phyloP scores from a whole-genome alignment of 2,888 invertebrate species.

The Diplazon laetatorius region DNA sequence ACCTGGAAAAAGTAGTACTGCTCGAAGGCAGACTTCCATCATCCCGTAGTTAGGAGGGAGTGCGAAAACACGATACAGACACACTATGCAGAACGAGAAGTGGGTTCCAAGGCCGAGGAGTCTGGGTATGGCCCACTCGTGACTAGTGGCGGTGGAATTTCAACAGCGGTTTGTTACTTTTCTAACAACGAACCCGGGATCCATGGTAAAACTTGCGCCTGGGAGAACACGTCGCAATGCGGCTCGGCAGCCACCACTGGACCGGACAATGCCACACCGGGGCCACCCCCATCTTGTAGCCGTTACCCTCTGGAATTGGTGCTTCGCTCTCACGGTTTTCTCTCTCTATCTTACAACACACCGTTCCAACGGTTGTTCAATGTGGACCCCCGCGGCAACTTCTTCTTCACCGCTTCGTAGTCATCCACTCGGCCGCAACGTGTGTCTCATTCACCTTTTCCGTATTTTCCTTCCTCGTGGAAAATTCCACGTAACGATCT shows the following conservation, averaged over 20 bases:
- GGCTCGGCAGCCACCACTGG: constrained; percentile 71
- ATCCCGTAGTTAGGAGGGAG: not conserved
- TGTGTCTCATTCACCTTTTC: constrained; percentile 19
- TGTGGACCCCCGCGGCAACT: constrained; percentile 10
- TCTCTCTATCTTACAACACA: constrained; percentile 37
- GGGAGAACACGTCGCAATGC: constrained; percentile 74
- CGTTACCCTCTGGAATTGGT: constrained; percentile 78
- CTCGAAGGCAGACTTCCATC: too few relatives aligned
- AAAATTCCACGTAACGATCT: too few relatives aligned
- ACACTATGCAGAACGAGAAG: constrained; percentile 6
- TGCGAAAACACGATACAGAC: constrained; percentile 3
- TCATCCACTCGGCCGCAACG: not conserved
- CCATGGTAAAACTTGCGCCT: constrained; percentile 76
- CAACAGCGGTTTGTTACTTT: constrained; percentile 77
- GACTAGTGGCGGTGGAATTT: constrained; percentile 67
- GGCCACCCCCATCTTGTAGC: constrained; percentile 69
- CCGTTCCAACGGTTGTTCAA: constrained; percentile 24
- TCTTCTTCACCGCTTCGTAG: constrained; percentile 28
- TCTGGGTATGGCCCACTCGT: constrained; percentile 22
- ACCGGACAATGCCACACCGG: constrained; percentile 64
- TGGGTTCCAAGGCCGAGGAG: constrained; percentile 27
- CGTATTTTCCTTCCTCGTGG: constrained; percentile 16
- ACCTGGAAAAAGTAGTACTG: too few relatives aligned
- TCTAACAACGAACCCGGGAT: constrained; percentile 76
- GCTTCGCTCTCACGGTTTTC: constrained; percentile 71